Conservation (phyloP, 2,113 vertebrate genomes). For the Semicossyphus pulcher region DNA sequence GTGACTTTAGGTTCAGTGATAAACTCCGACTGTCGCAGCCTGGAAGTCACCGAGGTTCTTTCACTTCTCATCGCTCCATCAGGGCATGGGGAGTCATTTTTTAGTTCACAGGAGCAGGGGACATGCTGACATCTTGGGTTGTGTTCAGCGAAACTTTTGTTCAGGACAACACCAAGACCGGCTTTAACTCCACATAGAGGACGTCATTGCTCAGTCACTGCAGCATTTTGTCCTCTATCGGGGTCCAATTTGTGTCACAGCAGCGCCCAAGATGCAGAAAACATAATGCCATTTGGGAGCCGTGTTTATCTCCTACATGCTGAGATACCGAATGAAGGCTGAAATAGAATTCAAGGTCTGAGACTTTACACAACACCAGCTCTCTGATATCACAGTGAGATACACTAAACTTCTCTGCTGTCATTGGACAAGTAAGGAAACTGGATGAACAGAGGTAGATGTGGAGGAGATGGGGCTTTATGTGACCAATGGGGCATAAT, state of each 20-base stretch:
- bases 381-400: background rate
- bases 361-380: background rate
- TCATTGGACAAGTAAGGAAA: too few species aligned
- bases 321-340: constrained; percentile 29
- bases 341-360: constrained; percentile 36
- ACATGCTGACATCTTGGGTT: constrained; percentile 39
- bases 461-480: too few species aligned
- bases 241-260: constrained; percentile 16
- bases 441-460: too few species aligned
- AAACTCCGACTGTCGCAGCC: constrained; percentile 38
- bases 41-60: constrained; percentile 37
- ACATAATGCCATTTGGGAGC: constrained; percentile 9
- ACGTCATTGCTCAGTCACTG: constrained; percentile 3
- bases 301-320: constrained; percentile 31
- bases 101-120: constrained; percentile 13
- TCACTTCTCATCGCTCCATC: constrained; percentile 29
- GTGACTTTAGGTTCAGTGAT: constrained; percentile 42
- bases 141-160: too few species aligned
- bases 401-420: too few species aligned
- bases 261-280: too few species aligned
- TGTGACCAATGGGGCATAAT: too few species aligned
- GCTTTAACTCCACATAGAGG: background rate
- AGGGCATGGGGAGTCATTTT: background rate
- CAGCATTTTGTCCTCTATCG: constrained; percentile 10
- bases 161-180: too few species aligned